Base-by-base conservation (phyloP, 2,888 invertebrate genomes). In the Corbicula japonica region DNA sequence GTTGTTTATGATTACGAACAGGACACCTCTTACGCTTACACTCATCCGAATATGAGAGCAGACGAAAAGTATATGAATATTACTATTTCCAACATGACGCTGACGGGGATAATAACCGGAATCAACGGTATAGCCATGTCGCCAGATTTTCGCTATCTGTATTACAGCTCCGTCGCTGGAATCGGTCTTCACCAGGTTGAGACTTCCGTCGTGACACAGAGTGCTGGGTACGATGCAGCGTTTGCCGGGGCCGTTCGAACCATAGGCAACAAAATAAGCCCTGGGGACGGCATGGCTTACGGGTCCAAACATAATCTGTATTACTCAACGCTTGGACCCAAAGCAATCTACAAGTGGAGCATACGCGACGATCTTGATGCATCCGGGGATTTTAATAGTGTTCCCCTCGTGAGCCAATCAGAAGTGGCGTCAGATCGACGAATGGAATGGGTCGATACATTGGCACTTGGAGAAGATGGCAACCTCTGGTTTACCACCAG, bases 71-170 rank as follows among this genome's bases (percentile, higher is more conserved):
- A 83, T 46, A 56, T 38, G 15, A 80, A 76, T 46, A 74, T 86
- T 12, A 83, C 84, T 3, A 85, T 87, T 23, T 56, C 78, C 8
- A 77, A 82, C 12, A 63, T 74, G 3, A 77, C 78, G 0, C 35
- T 76, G n/a, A 52, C 50, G 0, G 69, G 72, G 3, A 35, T 71
- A 12, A 71, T 70, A 0, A 77, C 79, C 1, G 87, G 87, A 18
- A 87, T 87, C 18, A 86, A 87, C 56, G 87, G 88, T 1, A 84
- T 88, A 18, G 86, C 85, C 18, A 82, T 88, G 72, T 86, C 87
- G 2, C 78, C 86, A 3, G 86, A 88, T 62, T 85, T 86, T 48
- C 46, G 56, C 28, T 84, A 85, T 54, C 52, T 87, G n/a, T 88
- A 87, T 54, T 88, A 85, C 62, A 82, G 85, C 30, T 69, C 87